Conservation (phyloP, 2,113 vertebrate genomes). For the Vidua chalybeata region DNA sequence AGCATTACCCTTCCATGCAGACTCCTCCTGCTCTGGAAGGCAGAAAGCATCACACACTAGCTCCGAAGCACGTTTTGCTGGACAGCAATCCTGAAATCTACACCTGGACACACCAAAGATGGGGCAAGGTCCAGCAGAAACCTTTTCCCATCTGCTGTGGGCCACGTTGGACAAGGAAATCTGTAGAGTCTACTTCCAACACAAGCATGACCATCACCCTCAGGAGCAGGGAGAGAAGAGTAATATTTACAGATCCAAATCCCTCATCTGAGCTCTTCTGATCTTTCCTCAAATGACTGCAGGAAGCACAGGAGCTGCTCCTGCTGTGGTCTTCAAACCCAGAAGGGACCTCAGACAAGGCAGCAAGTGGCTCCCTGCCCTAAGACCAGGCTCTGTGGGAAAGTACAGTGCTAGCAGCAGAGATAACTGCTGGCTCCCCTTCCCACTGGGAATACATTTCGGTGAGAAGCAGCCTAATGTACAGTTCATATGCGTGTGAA, state of each 20-base stretch:
- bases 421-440: not conserved
- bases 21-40: not conserved
- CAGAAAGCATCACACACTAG: not conserved
- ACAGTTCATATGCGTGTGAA: not conserved
- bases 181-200: not conserved
- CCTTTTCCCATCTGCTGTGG: not conserved
- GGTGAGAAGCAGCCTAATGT: not conserved
- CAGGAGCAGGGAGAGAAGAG: not conserved
- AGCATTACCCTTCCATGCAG: not conserved
- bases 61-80: not conserved
- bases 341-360: not conserved
- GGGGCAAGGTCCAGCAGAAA: not conserved
- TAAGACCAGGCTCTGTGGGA: not conserved
- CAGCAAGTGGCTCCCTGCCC: not conserved
- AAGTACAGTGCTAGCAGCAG: not conserved
- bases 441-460: not conserved
- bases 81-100: not conserved
- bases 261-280: not conserved
- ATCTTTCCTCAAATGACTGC: not conserved
- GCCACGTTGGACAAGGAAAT: accelerated
- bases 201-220: not conserved
- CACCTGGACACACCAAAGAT: not conserved
- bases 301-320: not conserved
- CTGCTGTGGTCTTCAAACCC: not conserved
- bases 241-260: not conserved